phyloP scores from a whole-genome alignment of 2,888 invertebrate species.

The Sinelater perroti region DNA sequence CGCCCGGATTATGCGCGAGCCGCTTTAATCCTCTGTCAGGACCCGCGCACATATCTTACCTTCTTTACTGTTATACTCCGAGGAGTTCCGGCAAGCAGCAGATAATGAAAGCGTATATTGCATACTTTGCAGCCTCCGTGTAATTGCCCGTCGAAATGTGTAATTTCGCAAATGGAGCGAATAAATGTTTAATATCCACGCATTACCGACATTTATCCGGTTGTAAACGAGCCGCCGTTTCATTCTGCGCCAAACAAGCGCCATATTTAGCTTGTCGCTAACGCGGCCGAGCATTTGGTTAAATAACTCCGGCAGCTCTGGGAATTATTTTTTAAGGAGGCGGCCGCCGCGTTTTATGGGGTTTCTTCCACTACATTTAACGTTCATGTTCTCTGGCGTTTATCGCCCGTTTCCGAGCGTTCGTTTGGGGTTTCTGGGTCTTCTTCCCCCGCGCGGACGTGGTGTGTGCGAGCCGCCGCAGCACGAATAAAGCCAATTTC shows the following conservation, averaged over 20 bases:
- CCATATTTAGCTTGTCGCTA: slow-evolving; percentile 31
- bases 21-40: slow-evolving; percentile 40
- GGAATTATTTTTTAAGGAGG: slow-evolving; percentile 35
- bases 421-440: slow-evolving; percentile 42
- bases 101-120: slow-evolving; percentile 47
- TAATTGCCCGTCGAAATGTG: slow-evolving; percentile 48
- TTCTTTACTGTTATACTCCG: slow-evolving; percentile 45
- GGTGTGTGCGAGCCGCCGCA: slow-evolving; percentile 28
- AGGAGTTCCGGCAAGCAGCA: slow-evolving; percentile 40
- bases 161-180: slow-evolving; percentile 48
- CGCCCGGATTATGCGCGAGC: slow-evolving; percentile 33
- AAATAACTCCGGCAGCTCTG: slow-evolving; percentile 26
- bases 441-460: slow-evolving; percentile 37
- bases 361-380: slow-evolving; percentile 50
- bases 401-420: slow-evolving; percentile 46
- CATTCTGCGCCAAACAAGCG: slow-evolving; percentile 31
- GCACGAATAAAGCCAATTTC: slow-evolving; percentile 43
- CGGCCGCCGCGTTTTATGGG: slow-evolving; percentile 41
- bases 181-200: slow-evolving; percentile 47
- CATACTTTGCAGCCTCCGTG: slow-evolving; percentile 45
- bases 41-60: slow-evolving; percentile 43
- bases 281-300: slow-evolving; percentile 31
- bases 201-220: slow-evolving; percentile 43
- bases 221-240: slow-evolving; percentile 43
- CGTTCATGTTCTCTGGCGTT: slow-evolving; percentile 47